phyloP scores from a whole-genome alignment of 1,140 invertebrate genomes.

The Spodoptera litura region DNA sequence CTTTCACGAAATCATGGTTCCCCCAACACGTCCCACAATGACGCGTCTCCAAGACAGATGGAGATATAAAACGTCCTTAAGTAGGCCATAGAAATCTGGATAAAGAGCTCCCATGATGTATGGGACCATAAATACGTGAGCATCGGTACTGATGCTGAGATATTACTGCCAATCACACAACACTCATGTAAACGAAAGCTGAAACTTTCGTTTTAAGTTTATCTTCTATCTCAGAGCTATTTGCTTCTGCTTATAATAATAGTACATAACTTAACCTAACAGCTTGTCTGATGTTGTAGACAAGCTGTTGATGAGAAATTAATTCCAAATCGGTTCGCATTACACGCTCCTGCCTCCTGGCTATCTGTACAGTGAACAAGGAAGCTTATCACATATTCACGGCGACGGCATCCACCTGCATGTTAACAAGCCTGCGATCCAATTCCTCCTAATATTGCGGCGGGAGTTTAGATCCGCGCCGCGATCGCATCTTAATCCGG shows the following conservation, averaged over 20 bases:
- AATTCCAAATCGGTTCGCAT: conserved; percentile 12
- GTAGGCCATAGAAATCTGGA: conserved; percentile 22
- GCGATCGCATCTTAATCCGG: conserved; percentile 59
- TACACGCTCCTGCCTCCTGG: neutral
- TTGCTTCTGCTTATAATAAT: no score
- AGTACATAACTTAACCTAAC: no score
- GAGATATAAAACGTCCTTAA: conserved; percentile 37
- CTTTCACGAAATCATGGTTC: neutral
- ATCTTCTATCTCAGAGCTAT: neutral
- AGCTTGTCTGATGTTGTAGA: neutral
- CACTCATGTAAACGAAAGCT: no score
- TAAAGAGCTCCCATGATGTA: conserved; percentile 18
- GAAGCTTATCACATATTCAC: conserved; percentile 8
- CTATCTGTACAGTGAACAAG: neutral
- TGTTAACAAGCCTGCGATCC: conserved; percentile 31
- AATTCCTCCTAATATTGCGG: conserved; percentile 31
- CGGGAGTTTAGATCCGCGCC: conserved; percentile 49
- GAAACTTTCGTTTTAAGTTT: neutral
- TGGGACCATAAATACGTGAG: neutral
- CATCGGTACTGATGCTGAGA: neutral
- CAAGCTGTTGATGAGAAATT: conserved; percentile 1
- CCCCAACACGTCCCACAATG: neutral
- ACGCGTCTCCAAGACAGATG: conserved; percentile 27
- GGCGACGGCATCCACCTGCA: conserved; percentile 18
- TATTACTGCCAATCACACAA: neutral